Conservation (phyloP, 2,888 invertebrate genomes). For the Ceratothoa steindachneri region DNA sequence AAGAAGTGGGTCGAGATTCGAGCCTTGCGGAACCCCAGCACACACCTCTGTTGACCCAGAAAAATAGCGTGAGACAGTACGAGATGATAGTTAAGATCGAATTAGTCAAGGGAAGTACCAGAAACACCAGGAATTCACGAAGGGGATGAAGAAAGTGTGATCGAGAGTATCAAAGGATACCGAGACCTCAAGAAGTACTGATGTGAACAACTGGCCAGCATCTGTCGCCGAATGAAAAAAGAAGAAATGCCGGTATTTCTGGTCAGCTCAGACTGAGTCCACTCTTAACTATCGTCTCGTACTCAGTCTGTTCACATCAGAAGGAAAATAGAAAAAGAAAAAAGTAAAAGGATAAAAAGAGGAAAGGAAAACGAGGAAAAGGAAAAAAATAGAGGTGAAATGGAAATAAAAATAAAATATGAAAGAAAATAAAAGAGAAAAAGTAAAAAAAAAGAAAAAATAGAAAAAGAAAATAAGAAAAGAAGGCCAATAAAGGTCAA, state of each 20-base stretch:
- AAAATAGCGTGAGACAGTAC: no score
- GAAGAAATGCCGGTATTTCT: background rate
- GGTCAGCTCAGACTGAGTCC: no score
- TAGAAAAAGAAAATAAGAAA: background rate
- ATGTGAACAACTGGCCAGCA: background rate
- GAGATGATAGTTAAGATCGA: no score
- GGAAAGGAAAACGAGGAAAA: background rate
- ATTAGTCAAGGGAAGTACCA: no score
- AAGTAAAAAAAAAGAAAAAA: background rate
- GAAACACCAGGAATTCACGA: no score
- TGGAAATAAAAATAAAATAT: background rate
- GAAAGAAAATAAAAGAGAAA: background rate
- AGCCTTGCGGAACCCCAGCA: no score
- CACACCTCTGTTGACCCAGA: no score
- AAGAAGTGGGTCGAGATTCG: no score
- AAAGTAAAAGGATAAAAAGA: background rate
- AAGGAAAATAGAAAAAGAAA: background rate
- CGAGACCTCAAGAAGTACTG: background rate
- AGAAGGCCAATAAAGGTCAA: no score
- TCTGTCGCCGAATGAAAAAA: background rate
- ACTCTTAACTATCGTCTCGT: no score
- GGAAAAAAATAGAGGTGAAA: constrained; percentile 1
- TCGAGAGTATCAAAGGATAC: background rate
- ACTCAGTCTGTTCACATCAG: no score
- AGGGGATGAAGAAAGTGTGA: background rate